Base-by-base conservation (phyloP, 2,113 vertebrate genomes). In the Hirundichthys speculiger region DNA sequence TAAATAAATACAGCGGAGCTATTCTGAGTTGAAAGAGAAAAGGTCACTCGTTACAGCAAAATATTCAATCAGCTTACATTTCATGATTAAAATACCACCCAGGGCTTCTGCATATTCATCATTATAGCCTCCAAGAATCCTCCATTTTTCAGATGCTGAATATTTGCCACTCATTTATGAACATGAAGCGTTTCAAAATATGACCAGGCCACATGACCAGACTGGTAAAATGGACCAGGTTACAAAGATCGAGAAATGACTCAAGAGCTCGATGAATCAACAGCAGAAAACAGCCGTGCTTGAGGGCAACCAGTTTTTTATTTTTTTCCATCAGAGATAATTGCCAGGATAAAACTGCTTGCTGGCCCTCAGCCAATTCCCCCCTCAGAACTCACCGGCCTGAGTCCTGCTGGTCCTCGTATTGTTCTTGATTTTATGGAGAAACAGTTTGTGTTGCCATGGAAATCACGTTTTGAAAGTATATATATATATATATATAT, bases 281-380 rank as follows among this genome's bases (percentile, higher is more conserved):
- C 45, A 39, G 42, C 73, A 63, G 58, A 45, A 27, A 21, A 45
- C 30, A 68, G 65, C 42, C 51, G 62, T 27, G 75, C 75, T 77
- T 63, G 27, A 84, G 64, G 67, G 72, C 40, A 50, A 64, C 52
- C 40, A 5, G 24, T 61, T 57, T 56, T 69, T 54, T 13, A 15
- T 13, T 57, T 56, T 70, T 75, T 73, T 52, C 71, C 76, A 75
- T 76, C 56, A 64, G 56, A 75, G 69, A 77, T 81, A 63, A 75
- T 61, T 27, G 27, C 19, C 22, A 45, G 46, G 54, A 21, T 49
- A 55, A 50, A 49, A 47, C 55, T 62, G 63, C 45, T 51, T 14
- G 56, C 61, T 82, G 63, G 80, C 34, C 72, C 40, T 25, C 16
- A 41, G 65, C 77, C 62, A 75, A 67, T 70, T 53, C 48, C 66